Conservation (phyloP, 2,797 vertebrate species). For the Cynodonichthys magdalenae region DNA sequence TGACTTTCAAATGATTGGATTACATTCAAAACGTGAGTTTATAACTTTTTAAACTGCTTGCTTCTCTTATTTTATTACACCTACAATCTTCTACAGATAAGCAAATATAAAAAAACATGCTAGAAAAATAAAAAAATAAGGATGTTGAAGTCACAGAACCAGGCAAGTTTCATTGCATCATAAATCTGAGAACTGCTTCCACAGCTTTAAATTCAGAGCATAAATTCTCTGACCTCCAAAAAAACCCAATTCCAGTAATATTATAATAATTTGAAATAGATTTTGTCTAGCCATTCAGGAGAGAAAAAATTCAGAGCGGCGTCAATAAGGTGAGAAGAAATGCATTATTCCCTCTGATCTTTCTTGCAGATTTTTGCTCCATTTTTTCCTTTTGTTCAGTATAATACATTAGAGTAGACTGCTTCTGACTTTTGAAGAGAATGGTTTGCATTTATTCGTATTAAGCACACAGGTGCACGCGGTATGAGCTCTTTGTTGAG, state of each 20-base stretch:
- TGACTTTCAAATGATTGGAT: too few species aligned
- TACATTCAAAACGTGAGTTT: neutral
- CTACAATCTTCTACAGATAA: conserved; percentile 11
- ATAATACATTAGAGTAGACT: conserved; percentile 18
- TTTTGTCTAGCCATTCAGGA: conserved; percentile 36
- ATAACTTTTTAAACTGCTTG: conserved; percentile 15
- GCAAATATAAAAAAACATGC: conserved; percentile 9
- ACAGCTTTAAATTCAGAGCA: conserved; percentile 17
- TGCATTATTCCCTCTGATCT: conserved; percentile 47
- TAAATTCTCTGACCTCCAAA: conserved; percentile 26
- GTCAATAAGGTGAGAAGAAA: conserved; percentile 36
- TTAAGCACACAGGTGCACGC: conserved; percentile 37
- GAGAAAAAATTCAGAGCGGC: conserved; percentile 36
- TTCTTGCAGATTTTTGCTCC: conserved; percentile 18
- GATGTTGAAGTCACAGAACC: conserved; percentile 4
- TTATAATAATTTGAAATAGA: conserved; percentile 40
- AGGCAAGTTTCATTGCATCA: conserved; percentile 15
- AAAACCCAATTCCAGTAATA: conserved; percentile 44
- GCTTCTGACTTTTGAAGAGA: conserved; percentile 36
- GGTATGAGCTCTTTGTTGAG: conserved; percentile 29
- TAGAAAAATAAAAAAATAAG: neutral
- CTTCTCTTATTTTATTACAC: conserved; percentile 6
- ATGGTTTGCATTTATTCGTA: conserved; percentile 43
- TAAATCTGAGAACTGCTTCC: conserved; percentile 31
- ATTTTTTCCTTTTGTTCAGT: conserved; percentile 38